A percentile compares a stretch with the other conserved stretches of the same genome.
phyloP scores from a whole-genome alignment of 1,140 invertebrate species.

The Diorhabda elongata region DNA sequence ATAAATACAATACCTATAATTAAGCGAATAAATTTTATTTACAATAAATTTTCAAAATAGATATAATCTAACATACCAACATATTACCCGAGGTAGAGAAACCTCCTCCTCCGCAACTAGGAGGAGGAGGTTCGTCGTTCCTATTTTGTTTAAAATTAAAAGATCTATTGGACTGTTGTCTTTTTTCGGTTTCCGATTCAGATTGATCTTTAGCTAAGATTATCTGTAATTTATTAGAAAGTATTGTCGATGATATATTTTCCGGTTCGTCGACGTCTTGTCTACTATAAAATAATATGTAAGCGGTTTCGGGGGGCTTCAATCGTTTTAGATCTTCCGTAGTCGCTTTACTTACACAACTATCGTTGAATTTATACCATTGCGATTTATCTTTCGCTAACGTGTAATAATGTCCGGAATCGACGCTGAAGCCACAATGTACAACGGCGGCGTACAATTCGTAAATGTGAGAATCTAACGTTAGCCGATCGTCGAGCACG shows the following conservation, averaged over 20 bases:
- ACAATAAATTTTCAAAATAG: conserved; percentile 3
- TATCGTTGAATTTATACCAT: conserved; percentile 83
- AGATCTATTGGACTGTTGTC: conserved; percentile 20
- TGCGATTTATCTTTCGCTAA: conserved; percentile 64
- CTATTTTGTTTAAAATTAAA: conserved; percentile 30
- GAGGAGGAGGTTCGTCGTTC: conserved; percentile 44
- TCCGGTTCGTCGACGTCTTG: conserved; percentile 39
- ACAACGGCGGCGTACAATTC: conserved; percentile 76
- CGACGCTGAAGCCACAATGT: conserved; percentile 75
- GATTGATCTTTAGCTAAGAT: conserved; percentile 34
- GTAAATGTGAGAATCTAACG: conserved; percentile 56
- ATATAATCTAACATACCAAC: conserved; percentile 40
- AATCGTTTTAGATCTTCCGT: conserved; percentile 58
- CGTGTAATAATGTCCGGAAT: conserved; percentile 84
- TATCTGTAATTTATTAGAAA: conserved; percentile 32
- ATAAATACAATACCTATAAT: conserved; percentile 6
- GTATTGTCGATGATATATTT: conserved; percentile 25
- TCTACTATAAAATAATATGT: conserved; percentile 70
- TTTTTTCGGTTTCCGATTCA: conserved; percentile 36
- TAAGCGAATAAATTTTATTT: not conserved
- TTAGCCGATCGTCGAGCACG: conserved; percentile 58
- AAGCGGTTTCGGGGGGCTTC: conserved; percentile 71
- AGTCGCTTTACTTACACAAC: conserved; percentile 58
- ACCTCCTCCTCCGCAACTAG: conserved; percentile 44
- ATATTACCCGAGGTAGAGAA: conserved; percentile 35